Percentiles rank a stretch among this genome's conserved stretches.
Conservation (phyloP, 2,113 vertebrate species). For the Cettia cetti region DNA sequence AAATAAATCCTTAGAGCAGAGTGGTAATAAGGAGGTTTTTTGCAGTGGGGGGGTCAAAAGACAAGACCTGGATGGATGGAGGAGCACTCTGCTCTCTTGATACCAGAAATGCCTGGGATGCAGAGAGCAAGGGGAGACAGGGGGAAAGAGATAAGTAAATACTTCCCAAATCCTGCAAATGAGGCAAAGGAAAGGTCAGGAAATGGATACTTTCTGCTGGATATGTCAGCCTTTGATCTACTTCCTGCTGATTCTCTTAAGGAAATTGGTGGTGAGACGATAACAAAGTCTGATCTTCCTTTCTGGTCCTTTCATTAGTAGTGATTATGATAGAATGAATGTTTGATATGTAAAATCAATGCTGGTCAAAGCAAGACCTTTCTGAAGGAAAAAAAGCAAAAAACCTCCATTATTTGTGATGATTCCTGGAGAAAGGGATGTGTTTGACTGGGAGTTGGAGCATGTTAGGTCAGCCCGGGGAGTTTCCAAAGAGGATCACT, state of each 20-base stretch:
- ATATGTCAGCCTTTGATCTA: not conserved
- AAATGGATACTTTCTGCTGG: not conserved
- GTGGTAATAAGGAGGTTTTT: not conserved
- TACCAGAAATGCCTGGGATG: not conserved
- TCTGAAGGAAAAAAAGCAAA: not conserved
- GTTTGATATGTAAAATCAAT: not conserved
- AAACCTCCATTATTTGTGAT: not conserved
- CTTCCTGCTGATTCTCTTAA: not conserved
- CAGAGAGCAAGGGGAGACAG: not conserved
- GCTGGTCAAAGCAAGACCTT: not conserved
- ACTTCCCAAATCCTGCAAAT: not conserved
- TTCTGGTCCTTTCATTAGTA: not conserved
- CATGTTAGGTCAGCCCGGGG: not conserved
- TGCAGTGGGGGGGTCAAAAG: not conserved
- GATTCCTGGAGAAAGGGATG: not conserved
- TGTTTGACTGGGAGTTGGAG: not conserved
- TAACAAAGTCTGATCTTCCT: not conserved
- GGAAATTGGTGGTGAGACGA: not conserved
- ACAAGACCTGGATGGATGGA: not conserved
- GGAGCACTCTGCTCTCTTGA: not conserved
- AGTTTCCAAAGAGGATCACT: not conserved
- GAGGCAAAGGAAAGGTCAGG: not conserved
- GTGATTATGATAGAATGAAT: not conserved
- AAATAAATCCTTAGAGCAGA: not conserved
- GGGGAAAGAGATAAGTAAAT: not conserved